These are phyloP conservation scores for Pedionomus torquatus DNA, from an alignment of 2,113 vertebrate species.

Conservation along the genomic window DNA sequence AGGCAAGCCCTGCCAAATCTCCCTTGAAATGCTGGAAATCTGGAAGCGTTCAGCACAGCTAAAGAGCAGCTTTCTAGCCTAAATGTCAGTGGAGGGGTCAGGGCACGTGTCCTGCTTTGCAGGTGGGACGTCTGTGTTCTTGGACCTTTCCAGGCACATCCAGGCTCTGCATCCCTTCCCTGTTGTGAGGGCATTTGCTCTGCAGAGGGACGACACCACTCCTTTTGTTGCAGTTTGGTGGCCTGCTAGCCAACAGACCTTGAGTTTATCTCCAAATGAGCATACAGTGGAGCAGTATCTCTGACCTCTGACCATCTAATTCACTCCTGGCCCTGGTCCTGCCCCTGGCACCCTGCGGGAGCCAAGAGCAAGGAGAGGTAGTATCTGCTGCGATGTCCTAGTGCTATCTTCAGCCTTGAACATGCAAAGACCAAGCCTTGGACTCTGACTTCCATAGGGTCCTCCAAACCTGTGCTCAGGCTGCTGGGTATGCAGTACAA, in stretches of 20 bases:
- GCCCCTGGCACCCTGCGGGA: not conserved
- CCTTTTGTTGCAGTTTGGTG: not conserved
- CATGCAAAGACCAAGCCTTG: accelerated
- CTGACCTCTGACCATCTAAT: not conserved
- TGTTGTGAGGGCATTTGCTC: not conserved
- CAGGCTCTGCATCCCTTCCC: not conserved
- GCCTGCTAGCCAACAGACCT: not conserved
- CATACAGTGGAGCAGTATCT: accelerated
- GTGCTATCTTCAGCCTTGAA: not conserved
- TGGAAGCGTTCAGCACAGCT: constrained; percentile 21
- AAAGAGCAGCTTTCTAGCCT: not conserved
- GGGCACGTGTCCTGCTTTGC: not conserved
- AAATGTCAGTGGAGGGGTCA: not conserved
- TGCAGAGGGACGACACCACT: not conserved
- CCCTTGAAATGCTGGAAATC: constrained; percentile 60
- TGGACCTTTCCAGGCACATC: not conserved
- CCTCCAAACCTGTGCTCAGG: not conserved
- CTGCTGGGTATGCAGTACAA: not conserved
- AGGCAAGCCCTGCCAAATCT: constrained; percentile 43
- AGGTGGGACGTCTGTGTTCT: not conserved
- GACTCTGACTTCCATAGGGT: too few species aligned
- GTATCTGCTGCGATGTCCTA: not conserved
- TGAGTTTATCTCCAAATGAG: not conserved
- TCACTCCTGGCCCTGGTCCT: accelerated
- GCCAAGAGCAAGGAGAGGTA: not conserved